Percentiles rank a stretch among this genome's conserved stretches.
These are phyloP conservation scores for Brachionus calyciflorus DNA, from an alignment of 1,140 invertebrate genomes.

Conservation along the genomic window DNA sequence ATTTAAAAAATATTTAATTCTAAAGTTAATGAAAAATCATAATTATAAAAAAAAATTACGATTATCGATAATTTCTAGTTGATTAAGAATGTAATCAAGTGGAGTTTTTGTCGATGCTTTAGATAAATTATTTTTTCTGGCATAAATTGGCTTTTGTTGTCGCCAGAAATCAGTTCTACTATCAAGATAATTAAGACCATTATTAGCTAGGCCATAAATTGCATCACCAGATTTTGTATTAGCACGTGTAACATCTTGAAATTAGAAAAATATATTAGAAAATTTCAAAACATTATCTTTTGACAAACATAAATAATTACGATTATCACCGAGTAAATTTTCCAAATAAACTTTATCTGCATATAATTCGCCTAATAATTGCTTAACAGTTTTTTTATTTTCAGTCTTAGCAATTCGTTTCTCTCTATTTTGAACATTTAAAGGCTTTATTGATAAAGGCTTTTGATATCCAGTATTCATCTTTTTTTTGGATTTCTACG, in stretches of 20 bases:
- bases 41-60: too few species aligned
- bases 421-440: constrained; percentile 13
- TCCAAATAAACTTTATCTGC: constrained; percentile 58
- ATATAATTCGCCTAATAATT: constrained; percentile 60
- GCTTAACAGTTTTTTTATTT: constrained; percentile 56
- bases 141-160: constrained; percentile 62
- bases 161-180: constrained; percentile 60
- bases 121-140: constrained; percentile 52
- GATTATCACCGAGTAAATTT: constrained; percentile 56
- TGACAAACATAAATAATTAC: too few species aligned
- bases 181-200: constrained; percentile 58
- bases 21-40: too few species aligned
- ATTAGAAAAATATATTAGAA: too few species aligned
- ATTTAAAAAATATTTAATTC: too few species aligned
- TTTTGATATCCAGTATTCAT: constrained; percentile 48
- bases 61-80: constrained; percentile 59
- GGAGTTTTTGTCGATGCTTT: constrained; percentile 17
- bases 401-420: constrained; percentile 49
- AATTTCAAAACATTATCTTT: too few species aligned
- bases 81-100: constrained; percentile 42
- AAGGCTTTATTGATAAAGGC: constrained; percentile 28
- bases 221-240: constrained; percentile 51
- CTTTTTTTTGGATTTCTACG: constrained; percentile 52
- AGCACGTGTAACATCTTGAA: constrained; percentile 20
- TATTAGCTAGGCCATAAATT: constrained; percentile 54